Conservation (phyloP, 1,140 invertebrate species). For the Polypedilum vanderplanki region DNA sequence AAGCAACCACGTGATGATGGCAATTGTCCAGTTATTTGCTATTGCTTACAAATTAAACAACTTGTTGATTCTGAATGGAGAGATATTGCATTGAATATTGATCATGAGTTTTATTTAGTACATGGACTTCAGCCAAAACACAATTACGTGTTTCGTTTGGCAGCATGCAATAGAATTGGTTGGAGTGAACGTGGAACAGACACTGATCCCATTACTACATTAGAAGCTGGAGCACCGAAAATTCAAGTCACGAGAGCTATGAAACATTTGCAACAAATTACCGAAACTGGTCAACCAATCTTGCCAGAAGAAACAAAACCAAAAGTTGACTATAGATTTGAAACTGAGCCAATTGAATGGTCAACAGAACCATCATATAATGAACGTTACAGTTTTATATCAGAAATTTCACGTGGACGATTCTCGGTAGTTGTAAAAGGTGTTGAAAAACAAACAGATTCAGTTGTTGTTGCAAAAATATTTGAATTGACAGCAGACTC, state of each 20-base stretch:
- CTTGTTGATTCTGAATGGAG: conserved; percentile 76
- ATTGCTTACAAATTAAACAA: conserved; percentile 73
- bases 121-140: conserved; percentile 67
- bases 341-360: conserved; percentile 68
- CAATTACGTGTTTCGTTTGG: conserved; percentile 81
- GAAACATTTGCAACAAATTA: conserved; percentile 74
- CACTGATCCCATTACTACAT: conserved; percentile 61
- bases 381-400: conserved; percentile 73
- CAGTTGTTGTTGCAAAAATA: conserved; percentile 70
- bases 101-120: conserved; percentile 87
- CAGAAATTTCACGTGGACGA: conserved; percentile 72
- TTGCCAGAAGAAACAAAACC: conserved; percentile 55
- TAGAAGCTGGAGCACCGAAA: conserved; percentile 56
- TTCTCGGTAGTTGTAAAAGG: conserved; percentile 80
- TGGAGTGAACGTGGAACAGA: conserved; percentile 78
- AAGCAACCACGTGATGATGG: conserved; percentile 78
- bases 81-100: conserved; percentile 78
- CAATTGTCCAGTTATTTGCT: conserved; percentile 75
- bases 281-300: conserved; percentile 67
- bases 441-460: conserved; percentile 64
- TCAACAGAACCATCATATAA: conserved; percentile 55
- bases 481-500: conserved; percentile 61
- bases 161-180: conserved; percentile 87
- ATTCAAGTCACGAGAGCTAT: conserved; percentile 70
- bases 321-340: conserved; percentile 64